Base-by-base conservation (phyloP, 1,140 invertebrate genomes). In the Helicoverpa armigera region DNA sequence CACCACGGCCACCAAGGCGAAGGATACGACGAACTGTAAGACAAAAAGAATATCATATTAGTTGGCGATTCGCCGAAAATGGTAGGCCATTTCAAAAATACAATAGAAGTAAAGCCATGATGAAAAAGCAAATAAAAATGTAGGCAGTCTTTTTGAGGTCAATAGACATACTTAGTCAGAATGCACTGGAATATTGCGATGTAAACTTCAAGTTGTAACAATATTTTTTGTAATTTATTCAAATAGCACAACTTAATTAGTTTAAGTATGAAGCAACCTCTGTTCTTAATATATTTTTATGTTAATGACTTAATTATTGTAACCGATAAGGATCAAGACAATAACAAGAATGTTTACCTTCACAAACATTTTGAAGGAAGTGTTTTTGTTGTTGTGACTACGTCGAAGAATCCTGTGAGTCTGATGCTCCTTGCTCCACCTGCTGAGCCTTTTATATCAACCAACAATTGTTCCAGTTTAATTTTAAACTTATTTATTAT, bases 391-490 rank as follows among this genome's bases (percentile, higher is more conserved):
- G 87, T 84, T 89, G 89, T 89, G 88, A 90, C 87, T 89, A 88
- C 88, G 85, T 87, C 85, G 85, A 82, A 58, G 78, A 82, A 81
- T 87, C 81, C 72, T 86, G 80, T 70, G 82, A 80, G 82, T 90
- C 83, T 92, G 90, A 91, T 92, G 82, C 63, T 84, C 3, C 58
- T 54, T 51, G 35, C 50, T 63, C 9, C 54, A 48, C 63, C 75
- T 48, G 56, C 60, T 53, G 50, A 70, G 51, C 84, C 86, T 89
- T 91, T 84, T 92, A 92, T 89, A 90, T 82, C 67, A 75, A 78
- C 81, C 12, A 48, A 72, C 31, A 82, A 85, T 83, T 87, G 88
- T 90, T 91, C 88, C 87, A 90, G 89, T 90, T 92, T 81, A 88
- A 88, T 79, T 86, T 87, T 77, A 84, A 88, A 81, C 81, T 80